Evolutionary conservation across 2,113 vertebrate genomes (phyloP).

Genomic region (Oreocharis arfaki): DNA sequence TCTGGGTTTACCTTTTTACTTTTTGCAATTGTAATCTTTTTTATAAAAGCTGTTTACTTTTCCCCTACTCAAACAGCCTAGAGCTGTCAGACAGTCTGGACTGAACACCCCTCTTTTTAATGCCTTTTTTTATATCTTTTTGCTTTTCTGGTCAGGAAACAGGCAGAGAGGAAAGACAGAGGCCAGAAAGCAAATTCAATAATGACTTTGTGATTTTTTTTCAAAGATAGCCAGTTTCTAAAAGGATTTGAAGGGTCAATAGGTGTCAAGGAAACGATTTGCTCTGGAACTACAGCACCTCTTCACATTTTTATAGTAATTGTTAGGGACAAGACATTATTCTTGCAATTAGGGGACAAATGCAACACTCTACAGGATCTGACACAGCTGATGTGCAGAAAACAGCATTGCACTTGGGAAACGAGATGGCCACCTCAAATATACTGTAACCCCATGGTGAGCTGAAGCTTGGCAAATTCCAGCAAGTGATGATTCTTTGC

Average conservation of each 20-base stretch:
- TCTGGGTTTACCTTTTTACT: neutral
- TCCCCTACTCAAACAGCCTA: neutral
- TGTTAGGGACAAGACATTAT: neutral
- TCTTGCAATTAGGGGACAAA: neutral
- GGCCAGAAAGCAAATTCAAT: neutral
- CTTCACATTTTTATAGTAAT: neutral
- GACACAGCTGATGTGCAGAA: neutral
- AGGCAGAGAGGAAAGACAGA: neutral
- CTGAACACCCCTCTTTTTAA: neutral
- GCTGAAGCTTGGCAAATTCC: neutral
- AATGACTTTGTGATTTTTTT: neutral
- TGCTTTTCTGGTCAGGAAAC: neutral
- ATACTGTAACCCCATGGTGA: neutral
- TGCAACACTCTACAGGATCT: neutral
- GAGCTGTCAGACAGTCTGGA: neutral
- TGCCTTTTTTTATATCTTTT: neutral
- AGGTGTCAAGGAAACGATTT: neutral
- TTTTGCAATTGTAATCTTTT: neutral
- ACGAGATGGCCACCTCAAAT: neutral
- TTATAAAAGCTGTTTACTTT: neutral
- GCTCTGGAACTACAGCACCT: neutral
- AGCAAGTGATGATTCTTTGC: neutral
- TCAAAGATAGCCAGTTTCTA: neutral
- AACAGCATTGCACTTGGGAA: neutral
- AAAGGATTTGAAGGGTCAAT: neutral